Evolutionary conservation across 2,113 vertebrate genomes (phyloP).

Genomic region (Ailurus styani): DNA sequence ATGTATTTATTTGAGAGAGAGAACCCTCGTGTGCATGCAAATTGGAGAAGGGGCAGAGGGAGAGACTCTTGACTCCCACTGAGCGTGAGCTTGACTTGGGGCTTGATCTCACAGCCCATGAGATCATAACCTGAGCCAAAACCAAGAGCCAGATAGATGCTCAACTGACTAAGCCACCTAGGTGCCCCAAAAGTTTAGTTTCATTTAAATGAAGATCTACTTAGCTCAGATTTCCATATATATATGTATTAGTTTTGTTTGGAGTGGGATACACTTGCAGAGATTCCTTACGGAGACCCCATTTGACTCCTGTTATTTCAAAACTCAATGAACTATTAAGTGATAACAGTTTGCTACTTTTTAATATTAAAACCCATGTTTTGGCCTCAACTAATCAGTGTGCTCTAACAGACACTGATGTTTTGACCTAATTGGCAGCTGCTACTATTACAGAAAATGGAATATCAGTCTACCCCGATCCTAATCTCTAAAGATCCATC

Average conservation of each 20-base stretch:
- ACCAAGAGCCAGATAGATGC: neutral
- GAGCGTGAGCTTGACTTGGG: neutral
- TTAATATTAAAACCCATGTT: neutral
- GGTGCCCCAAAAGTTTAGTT: neutral
- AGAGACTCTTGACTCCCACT: neutral
- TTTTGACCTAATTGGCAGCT: neutral
- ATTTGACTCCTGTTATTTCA: neutral
- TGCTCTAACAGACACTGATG: neutral
- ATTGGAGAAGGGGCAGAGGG: neutral
- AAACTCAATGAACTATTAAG: neutral
- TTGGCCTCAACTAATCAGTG: neutral
- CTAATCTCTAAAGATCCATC: neutral
- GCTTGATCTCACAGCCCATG: too few species aligned
- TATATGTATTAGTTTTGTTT: neutral
- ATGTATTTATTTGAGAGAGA: neutral
- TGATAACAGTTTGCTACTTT: neutral
- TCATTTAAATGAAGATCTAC: conserved; percentile 17
- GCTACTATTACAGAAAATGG: neutral
- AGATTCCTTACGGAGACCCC: neutral
- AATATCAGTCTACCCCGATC: neutral
- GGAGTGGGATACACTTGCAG: neutral
- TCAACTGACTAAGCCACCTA: neutral
- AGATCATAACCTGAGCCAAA: neutral
- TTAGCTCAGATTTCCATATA: neutral
- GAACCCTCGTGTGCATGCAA: neutral